Evolutionary conservation across 2,888 invertebrate genomes (phyloP).

Genomic region (Panopea generosa): DNA sequence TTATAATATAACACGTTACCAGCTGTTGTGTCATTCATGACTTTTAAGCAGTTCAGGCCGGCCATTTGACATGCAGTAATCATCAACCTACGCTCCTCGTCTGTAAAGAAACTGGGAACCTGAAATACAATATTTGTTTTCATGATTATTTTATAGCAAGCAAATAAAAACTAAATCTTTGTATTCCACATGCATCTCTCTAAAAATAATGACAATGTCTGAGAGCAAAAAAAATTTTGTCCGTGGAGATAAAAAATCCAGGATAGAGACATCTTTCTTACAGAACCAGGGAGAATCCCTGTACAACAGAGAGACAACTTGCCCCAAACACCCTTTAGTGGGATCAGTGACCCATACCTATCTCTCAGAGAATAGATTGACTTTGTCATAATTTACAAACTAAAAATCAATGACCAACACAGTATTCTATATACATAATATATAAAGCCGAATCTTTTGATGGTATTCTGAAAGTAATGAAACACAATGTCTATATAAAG

Average conservation of each 20-base stretch:
- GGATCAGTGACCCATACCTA: constrained; percentile 26
- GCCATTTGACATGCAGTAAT: constrained; percentile 96
- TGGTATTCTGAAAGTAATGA: too few species aligned
- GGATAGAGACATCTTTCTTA: constrained; percentile 33
- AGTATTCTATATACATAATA: too few species aligned
- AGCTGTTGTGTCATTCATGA: constrained; percentile 99
- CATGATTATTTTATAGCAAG: too few species aligned
- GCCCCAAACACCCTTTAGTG: constrained; percentile 27
- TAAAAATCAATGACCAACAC: too few species aligned
- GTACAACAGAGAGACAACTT: constrained; percentile 16
- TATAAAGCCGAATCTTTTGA: too few species aligned
- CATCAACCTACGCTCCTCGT: constrained; percentile 96
- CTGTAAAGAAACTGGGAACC: constrained; percentile 96
- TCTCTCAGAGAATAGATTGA: constrained; percentile 60
- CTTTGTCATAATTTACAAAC: constrained; percentile 58
- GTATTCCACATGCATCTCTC: too few species aligned
- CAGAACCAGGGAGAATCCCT: constrained; percentile 36
- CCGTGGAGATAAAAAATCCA: constrained; percentile 35
- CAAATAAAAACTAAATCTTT: too few species aligned
- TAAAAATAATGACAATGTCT: too few species aligned
- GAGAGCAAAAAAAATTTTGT: too few species aligned
- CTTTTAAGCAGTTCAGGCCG: constrained; percentile 95
- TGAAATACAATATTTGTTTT: constrained; percentile 71
- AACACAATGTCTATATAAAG: too few species aligned
- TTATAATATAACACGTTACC: constrained; percentile 74